phyloP scores from a whole-genome alignment of 2,113 vertebrate species.

The Ceyx melanurus region DNA sequence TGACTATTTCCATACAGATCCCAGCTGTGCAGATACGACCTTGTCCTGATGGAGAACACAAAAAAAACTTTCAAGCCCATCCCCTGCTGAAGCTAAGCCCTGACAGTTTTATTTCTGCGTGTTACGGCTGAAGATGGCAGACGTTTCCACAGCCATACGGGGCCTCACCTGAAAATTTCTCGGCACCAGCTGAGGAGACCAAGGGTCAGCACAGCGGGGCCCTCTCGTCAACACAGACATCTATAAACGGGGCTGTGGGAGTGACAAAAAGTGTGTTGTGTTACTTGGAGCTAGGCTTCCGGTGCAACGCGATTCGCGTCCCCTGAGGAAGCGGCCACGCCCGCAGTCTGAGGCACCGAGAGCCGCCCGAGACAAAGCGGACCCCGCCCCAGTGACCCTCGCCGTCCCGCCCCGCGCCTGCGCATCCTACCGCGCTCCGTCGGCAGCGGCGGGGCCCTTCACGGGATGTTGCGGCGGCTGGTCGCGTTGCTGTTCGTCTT shows the following conservation, averaged over 20 bases:
- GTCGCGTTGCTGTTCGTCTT: constrained; percentile 15
- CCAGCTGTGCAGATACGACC: constrained; percentile 86
- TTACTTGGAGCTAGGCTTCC: accelerated
- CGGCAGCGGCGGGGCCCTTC: neutral
- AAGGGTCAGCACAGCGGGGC: accelerated
- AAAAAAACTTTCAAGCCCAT: constrained; percentile 81
- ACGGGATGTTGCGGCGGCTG: constrained; percentile 30
- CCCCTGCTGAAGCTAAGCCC: constrained; percentile 64
- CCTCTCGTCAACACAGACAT: accelerated
- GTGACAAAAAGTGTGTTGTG: accelerated
- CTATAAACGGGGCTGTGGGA: accelerated
- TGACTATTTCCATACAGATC: constrained; percentile 70
- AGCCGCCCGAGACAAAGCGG: neutral
- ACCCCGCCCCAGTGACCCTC: neutral
- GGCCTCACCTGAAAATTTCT: neutral
- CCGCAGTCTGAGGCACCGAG: neutral
- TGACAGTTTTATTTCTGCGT: accelerated
- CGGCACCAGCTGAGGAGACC: accelerated
- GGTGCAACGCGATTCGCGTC: no score
- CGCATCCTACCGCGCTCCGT: neutral
- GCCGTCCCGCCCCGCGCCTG: neutral
- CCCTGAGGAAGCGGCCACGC: no score
- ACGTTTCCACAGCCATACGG: accelerated
- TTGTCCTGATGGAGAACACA: constrained; percentile 84
- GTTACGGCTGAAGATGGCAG: accelerated